phyloP scores from a whole-genome alignment of 2,888 invertebrate species.

The Acleris laterana region DNA sequence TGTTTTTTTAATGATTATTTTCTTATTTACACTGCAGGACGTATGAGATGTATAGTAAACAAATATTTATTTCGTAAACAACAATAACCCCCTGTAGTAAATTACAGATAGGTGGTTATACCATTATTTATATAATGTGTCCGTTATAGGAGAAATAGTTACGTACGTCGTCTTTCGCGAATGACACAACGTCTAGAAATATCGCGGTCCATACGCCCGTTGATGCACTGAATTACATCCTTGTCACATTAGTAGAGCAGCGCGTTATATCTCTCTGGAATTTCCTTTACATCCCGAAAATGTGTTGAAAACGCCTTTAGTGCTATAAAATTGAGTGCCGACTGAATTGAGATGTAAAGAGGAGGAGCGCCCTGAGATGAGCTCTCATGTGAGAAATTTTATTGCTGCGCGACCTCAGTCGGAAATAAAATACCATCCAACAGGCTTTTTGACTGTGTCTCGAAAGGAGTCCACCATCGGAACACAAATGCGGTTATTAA shows the following conservation, averaged over 20 bases:
- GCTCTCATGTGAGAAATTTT: conserved; percentile 53
- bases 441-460: conserved; percentile 4
- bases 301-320: conserved; percentile 55
- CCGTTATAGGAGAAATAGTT: too few relatives aligned
- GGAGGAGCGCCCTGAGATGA: conserved; percentile 42
- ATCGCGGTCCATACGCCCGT: background rate
- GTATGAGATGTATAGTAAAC: too few relatives aligned
- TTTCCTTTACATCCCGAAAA: conserved; percentile 31
- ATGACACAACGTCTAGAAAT: too few relatives aligned
- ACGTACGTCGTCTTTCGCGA: too few relatives aligned
- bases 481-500: conserved; percentile 11
- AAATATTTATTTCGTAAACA: too few relatives aligned
- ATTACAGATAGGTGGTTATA: too few relatives aligned
- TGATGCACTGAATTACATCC: conserved; percentile 19
- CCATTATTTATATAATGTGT: too few relatives aligned
- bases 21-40: too few relatives aligned
- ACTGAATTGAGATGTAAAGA: conserved; percentile 55
- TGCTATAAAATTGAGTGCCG: conserved; percentile 57
- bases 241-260: conserved; percentile 26
- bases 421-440: conserved; percentile 40
- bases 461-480: background rate
- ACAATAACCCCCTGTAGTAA: too few relatives aligned
- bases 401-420: conserved; percentile 46
- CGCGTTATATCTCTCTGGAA: conserved; percentile 20
- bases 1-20: too few relatives aligned